Percentiles rank a stretch among this genome's conserved stretches.
Conservation (phyloP, 2,888 invertebrate species). For the Mallateleia sp. region DNA sequence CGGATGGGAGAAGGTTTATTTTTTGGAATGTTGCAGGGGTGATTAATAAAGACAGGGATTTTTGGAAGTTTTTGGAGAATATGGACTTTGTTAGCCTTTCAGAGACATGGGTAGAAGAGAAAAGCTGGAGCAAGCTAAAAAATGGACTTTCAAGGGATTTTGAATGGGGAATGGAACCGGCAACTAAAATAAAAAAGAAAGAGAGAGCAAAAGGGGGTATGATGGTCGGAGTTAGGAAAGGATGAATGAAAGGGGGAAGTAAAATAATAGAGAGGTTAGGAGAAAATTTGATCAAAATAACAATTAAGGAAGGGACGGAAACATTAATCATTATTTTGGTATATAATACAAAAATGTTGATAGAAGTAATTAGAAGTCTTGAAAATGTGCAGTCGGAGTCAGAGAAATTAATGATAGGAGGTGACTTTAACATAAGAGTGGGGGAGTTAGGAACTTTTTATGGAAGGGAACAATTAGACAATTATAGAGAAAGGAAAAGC, state of each 20-base stretch:
- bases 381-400: neutral
- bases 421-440: too few relatives aligned
- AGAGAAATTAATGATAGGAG: too few relatives aligned
- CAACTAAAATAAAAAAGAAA: neutral
- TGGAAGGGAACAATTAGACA: too few relatives aligned
- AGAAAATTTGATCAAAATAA: neutral
- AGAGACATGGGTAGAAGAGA: too few relatives aligned
- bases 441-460: too few relatives aligned
- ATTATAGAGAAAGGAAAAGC: neutral
- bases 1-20: too few relatives aligned
- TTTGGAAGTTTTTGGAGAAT: too few relatives aligned
- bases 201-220: too few relatives aligned
- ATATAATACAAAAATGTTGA: conserved; percentile 13
- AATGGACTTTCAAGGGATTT: conserved; percentile 28
- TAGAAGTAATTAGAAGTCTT: neutral
- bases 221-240: neutral
- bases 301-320: conserved; percentile 1
- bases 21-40: too few relatives aligned
- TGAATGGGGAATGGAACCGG: conserved; percentile 34
- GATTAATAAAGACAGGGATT: too few relatives aligned
- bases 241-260: neutral
- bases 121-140: too few relatives aligned
- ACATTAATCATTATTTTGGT: conserved; percentile 16
- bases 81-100: too few relatives aligned
- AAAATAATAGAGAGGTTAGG: neutral